Evolutionary conservation across 2,113 vertebrate genomes (phyloP), one percentile per base, ranked within the genome.

Genomic region (Thymallus thymallus): DNA sequence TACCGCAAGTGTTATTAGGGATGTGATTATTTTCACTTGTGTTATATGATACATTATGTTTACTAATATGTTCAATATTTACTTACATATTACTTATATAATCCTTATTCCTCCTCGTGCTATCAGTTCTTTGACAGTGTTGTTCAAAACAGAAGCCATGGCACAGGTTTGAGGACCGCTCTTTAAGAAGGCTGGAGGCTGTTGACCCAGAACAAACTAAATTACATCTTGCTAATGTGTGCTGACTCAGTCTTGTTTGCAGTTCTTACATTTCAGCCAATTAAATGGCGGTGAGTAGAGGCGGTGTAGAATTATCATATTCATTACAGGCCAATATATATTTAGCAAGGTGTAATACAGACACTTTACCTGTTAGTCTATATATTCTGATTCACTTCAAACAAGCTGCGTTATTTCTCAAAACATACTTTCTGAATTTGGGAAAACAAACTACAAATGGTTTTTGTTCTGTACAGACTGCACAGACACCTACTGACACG

Each of bases 201-300:
- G 60, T 80, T 88, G 89, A 89, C 86, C 86, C 79, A 80, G 78
- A 85, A 86, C 86, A 85, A 89, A 89, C 85, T 58, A 78, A 72
- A 85, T 86, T 76, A 81, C 77, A 70, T 64, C 88, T 85, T 83
- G 62, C 83, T 78, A 88, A 88, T 22, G 70, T 73, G 46, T 58
- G 77, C 82, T 41, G 77, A 73, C 79, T 41, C 74, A 79, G 82
- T 84, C 73, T 86, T 46, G 82, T 88, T 87, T 67, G 79, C 80
- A 80, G 83, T 77, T 3, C 76, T 87, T 79, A 79, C 85, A 79
- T 80, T 83, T 88, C 72, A 79, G 79, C 85, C 88, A 87, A 88
- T 88, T 85, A 87, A 85, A 85, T 46, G 64, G 48, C 16, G 16
- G 64, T 18, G 76, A 46, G 46, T 45, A 68, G 5, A 23, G 35